phyloP scores from a whole-genome alignment of 1,140 invertebrate genomes.

The Meloidogyne hapla region DNA sequence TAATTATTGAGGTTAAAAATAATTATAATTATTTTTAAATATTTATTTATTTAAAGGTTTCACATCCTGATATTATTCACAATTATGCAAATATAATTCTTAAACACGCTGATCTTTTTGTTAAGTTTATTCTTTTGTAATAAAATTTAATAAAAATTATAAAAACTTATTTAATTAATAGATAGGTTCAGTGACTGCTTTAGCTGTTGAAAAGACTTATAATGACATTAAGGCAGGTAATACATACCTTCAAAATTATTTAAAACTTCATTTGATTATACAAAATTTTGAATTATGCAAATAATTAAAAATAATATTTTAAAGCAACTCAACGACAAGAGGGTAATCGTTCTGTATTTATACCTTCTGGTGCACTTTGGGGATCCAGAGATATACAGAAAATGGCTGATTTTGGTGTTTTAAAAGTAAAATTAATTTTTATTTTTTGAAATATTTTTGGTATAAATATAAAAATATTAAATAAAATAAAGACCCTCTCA shows the following conservation, averaged over 20 bases:
- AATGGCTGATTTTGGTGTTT: constrained; percentile 70
- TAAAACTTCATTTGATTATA: too few relatives aligned
- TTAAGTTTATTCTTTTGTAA: constrained; percentile 51
- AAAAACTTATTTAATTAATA: constrained; percentile 42
- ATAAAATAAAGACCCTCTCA: constrained; percentile 68
- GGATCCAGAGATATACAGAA: constrained; percentile 70
- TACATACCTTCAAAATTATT: too few relatives aligned
- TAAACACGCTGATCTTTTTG: constrained; percentile 67
- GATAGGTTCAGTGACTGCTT: constrained; percentile 70
- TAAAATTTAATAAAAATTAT: constrained; percentile 17
- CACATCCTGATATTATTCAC: constrained; percentile 69
- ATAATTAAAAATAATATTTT: constrained; percentile 1
- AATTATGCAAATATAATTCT: constrained; percentile 67
- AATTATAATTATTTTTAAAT: neutral
- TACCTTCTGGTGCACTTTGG: constrained; percentile 72
- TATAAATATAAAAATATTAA: too few relatives aligned
- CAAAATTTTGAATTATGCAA: too few relatives aligned
- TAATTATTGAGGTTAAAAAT: constrained; percentile 68
- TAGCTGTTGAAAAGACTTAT: constrained; percentile 66
- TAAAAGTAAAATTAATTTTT: constrained; percentile 65
- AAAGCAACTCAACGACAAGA: constrained; percentile 48
- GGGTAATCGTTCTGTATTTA: constrained; percentile 65
- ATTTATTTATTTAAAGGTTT: constrained; percentile 41
- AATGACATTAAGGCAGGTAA: constrained; percentile 36
- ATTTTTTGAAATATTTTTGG: too few relatives aligned